Evolutionary conservation across 2,113 vertebrate genomes (phyloP), one percentile per base, ranked within the genome.

Genomic region (Centrocercus urophasianus): DNA sequence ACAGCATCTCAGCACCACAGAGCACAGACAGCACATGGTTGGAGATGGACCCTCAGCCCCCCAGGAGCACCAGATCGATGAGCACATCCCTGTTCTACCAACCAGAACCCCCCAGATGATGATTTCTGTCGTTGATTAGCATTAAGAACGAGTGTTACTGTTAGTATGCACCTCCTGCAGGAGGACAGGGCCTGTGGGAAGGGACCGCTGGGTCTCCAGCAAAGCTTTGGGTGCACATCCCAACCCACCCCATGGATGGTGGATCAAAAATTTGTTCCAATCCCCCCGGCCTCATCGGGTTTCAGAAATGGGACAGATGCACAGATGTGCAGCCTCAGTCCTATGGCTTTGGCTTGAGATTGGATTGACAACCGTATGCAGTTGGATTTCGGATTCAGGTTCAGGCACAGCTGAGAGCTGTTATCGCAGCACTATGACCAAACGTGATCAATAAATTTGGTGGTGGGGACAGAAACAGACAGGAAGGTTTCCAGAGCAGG

Each of bases 21-120:
- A 38, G 36, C 1, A 10, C 11, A 6, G 32, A 13, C 38, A 56
- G 10, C 14, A 36, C 14, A 38, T 19, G 17, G 21, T 7, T 4
- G 48, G 34, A 43, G 15, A 9, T 0, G 2, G 42, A 24, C 12
- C 13, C 36, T 4, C 34, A 36, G 43, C 15, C 22, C 17, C 17
- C 56, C 28, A 52, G 56, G 5, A 8, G 3, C 0, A 0, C 13
- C 3, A 1, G 20, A n/a, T n/a, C 3, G 2, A 18, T 27, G 18
- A 42, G 18, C 7, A 56, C 16, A 10, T 42, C 72, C 54, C 38
- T 7, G 14, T n/a, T 76, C 72, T 38, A 8, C 24, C 36, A 10
- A 30, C 1, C 10, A 83, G 64, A 80, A 5, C 42, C n/a, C 9
- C 45, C 48, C 25, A 42, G 27, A 42, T 5, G 28, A 57, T 0